Percentiles rank a stretch among this genome's conserved stretches.
Conservation (phyloP, 2,113 vertebrate genomes). For the Crotalus horridus region DNA sequence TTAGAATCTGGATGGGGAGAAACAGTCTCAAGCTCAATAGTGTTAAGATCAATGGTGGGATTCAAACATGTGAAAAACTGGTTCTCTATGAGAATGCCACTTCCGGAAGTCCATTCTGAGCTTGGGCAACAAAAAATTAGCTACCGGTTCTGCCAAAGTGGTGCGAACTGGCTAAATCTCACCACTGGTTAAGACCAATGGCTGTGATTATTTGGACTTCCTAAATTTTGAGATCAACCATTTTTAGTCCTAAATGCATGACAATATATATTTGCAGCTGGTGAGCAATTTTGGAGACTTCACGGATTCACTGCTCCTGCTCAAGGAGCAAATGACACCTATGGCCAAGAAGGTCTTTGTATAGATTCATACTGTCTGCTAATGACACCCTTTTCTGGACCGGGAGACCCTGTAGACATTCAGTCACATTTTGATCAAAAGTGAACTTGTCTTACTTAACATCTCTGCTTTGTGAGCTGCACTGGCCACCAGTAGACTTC, state of each 20-base stretch:
- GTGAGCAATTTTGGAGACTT: background rate
- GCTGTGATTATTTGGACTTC: background rate
- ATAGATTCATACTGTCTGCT: background rate
- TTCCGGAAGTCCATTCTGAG: no score
- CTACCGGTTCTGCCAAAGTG: no score
- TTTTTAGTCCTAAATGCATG: background rate
- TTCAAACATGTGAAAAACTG: no score
- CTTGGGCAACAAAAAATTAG: no score
- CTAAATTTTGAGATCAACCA: background rate
- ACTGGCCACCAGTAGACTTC: background rate
- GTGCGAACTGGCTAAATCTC: no score
- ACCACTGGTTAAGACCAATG: background rate
- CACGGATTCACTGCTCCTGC: background rate
- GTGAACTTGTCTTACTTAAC: background rate
- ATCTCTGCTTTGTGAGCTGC: background rate
- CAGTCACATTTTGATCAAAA: background rate
- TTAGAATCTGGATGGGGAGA: background rate
- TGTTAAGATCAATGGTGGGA: background rate
- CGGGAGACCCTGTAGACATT: background rate
- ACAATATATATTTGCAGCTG: background rate
- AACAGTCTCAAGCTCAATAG: background rate
- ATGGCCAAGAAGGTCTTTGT: background rate
- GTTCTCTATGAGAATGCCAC: no score
- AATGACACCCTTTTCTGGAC: background rate
- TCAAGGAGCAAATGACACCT: background rate